A percentile compares a stretch with the other conserved stretches of the same genome.
These are phyloP conservation scores for Halcyon smyrnensis DNA, from an alignment of 2,797 vertebrate species.

Conservation along the genomic window DNA sequence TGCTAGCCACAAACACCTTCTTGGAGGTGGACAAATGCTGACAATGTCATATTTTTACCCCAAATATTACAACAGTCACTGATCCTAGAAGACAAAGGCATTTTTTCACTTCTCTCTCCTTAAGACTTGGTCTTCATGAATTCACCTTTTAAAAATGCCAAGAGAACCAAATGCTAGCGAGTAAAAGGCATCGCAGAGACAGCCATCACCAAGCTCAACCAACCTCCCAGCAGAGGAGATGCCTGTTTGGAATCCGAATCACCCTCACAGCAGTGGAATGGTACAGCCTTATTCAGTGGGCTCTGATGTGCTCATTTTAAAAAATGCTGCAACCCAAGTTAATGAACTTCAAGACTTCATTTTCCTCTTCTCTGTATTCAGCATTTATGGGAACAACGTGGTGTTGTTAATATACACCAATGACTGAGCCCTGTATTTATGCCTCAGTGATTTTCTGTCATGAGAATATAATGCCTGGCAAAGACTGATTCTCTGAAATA, in stretches of 20 bases:
- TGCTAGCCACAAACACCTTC: not conserved
- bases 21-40: not conserved
- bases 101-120: not conserved
- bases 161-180: not conserved
- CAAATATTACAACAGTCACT: not conserved
- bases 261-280: not conserved
- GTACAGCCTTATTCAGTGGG: not conserved
- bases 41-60: not conserved
- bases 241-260: not conserved
- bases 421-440: slow-evolving; percentile 45
- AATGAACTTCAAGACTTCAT: slow-evolving; percentile 31
- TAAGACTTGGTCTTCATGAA: not conserved
- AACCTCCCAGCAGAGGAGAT: not conserved
- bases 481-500: slow-evolving; percentile 60
- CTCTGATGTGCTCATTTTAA: not conserved
- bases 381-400: slow-evolving; percentile 54
- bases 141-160: not conserved
- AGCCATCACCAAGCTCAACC: not conserved
- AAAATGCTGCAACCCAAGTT: not conserved
- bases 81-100: not conserved
- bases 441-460: slow-evolving; percentile 68
- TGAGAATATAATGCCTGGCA: slow-evolving; percentile 65
- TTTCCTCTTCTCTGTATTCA: slow-evolving; percentile 35
- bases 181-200: not conserved
- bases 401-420: slow-evolving; percentile 55